A percentile compares a stretch with the other conserved stretches of the same genome.
These are phyloP conservation scores for Stomorhina lunata DNA, from an alignment of 2,888 invertebrate species.

Conservation along the genomic window DNA sequence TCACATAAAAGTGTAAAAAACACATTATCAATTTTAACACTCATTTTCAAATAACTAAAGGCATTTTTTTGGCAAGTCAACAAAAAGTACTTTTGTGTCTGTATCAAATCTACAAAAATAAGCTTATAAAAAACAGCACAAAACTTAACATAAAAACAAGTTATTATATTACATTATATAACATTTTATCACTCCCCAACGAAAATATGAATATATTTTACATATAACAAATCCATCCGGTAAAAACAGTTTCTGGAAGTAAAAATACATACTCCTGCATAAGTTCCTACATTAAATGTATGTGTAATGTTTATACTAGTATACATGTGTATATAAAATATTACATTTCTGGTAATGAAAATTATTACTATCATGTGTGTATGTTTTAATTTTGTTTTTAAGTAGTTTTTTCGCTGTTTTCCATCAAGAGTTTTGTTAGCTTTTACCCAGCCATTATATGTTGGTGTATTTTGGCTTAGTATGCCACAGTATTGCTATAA, in stretches of 20 bases:
- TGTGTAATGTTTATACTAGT: too few species aligned
- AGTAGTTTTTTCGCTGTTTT: background rate
- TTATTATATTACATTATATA: slow-evolving; percentile 13
- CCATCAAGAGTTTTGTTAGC: background rate
- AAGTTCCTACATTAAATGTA: background rate
- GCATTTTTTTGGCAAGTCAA: slow-evolving; percentile 45
- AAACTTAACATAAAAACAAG: slow-evolving; percentile 3
- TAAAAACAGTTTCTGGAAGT: background rate
- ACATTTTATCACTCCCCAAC: too few species aligned
- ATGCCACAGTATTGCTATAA: background rate
- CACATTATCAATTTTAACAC: slow-evolving; percentile 4
- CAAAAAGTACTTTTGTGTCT: slow-evolving; percentile 33
- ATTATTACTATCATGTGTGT: background rate
- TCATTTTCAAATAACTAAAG: slow-evolving; percentile 35
- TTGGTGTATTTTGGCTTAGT: too few species aligned
- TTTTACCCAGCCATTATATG: background rate
- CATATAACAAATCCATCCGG: background rate
- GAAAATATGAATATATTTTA: background rate
- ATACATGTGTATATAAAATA: background rate
- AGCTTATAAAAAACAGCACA: background rate
- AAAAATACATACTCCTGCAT: background rate
- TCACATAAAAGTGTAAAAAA: background rate
- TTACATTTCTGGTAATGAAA: background rate
- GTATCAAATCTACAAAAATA: background rate
- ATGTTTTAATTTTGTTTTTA: background rate